Evolutionary conservation across 2,888 invertebrate genomes (phyloP), one percentile per base, ranked within the genome.

Genomic region (Drosophila nr. medialis): DNA sequence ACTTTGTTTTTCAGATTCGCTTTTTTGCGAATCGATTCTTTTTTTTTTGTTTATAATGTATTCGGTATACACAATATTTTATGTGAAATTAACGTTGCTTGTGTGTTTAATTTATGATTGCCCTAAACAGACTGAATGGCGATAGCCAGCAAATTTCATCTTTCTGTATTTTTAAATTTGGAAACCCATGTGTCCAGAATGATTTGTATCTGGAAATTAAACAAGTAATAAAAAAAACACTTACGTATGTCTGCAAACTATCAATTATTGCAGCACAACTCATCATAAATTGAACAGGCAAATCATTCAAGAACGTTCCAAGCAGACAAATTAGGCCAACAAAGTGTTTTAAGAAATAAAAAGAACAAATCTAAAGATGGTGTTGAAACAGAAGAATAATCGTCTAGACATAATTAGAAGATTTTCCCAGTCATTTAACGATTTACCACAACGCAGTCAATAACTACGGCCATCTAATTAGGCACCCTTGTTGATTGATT

Each of bases 401-500:
- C 54, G 61, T 81, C 71, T 72, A 56, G 77, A 77, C 77, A 64
- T 83, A 65, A 82, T 90, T 74, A 76, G 63, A 70, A 32, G 53
- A 69, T 38, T 66, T 72, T 64, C 55, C 56, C 59, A 30, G 55
- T 24, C 49, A 59, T 50, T 36, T 62, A 42, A 53, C 32, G 30
- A 30, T 81, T 74, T 64, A 51, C 69, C 77, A 65, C 59, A 64
- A 56, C 40, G 56, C 29, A 55, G 58, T 36, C 36, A 29, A 45
- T 61, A 56, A 24, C 30, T 29, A 32, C 27, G 49, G 63, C 38
- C 18, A 54, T 58, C 78, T 82, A 77, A 85, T 86, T 88, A 72
- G 75, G 69, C 74, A 66, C 77, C 80, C 75, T 67, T 64, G 75
- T 48, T 85, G 85, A 85, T 90, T 72, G 85, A 85, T 90, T 69